These are phyloP conservation scores for Tylochromis polylepis DNA, from an alignment of 2,113 vertebrate species.

Conservation along the genomic window DNA sequence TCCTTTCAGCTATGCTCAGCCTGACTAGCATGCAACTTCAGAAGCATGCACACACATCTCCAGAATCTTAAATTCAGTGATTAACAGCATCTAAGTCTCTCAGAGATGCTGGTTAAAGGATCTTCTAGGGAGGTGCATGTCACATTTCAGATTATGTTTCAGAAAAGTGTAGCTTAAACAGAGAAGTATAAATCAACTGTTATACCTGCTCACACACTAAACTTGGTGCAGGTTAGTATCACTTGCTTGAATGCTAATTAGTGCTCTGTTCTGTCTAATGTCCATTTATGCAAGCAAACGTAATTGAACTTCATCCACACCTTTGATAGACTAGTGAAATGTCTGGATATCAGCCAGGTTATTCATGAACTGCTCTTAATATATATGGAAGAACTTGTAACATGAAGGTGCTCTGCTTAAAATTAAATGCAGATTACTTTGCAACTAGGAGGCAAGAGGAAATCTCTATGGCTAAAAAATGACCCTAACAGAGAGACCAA, in stretches of 20 bases:
- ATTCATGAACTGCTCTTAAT: not conserved
- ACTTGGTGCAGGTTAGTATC: not conserved
- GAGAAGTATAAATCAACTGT: not conserved
- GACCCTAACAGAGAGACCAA: too few relatives aligned
- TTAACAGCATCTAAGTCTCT: not conserved
- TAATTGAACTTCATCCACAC: not conserved
- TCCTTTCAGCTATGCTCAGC: not conserved
- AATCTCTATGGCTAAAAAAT: too few relatives aligned
- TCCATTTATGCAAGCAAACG: slow-evolving; percentile 10
- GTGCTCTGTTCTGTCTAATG: not conserved
- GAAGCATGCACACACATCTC: too few relatives aligned
- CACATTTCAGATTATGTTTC: not conserved
- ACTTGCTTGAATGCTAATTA: not conserved
- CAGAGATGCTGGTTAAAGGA: not conserved
- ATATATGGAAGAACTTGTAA: too few relatives aligned
- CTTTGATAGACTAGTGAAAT: not conserved
- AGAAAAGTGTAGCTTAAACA: not conserved
- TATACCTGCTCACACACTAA: not conserved
- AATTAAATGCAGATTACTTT: too few relatives aligned
- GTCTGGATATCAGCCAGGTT: not conserved
- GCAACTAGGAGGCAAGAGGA: too few relatives aligned
- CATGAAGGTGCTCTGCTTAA: too few relatives aligned
- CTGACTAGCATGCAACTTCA: not conserved
- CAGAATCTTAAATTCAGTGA: not conserved
- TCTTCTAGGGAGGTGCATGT: too few relatives aligned